Percentiles rank a stretch among this genome's conserved stretches.
Evolutionary conservation across 1,140 invertebrate genomes (phyloP).

Genomic region (Sitophilus oryzae): DNA sequence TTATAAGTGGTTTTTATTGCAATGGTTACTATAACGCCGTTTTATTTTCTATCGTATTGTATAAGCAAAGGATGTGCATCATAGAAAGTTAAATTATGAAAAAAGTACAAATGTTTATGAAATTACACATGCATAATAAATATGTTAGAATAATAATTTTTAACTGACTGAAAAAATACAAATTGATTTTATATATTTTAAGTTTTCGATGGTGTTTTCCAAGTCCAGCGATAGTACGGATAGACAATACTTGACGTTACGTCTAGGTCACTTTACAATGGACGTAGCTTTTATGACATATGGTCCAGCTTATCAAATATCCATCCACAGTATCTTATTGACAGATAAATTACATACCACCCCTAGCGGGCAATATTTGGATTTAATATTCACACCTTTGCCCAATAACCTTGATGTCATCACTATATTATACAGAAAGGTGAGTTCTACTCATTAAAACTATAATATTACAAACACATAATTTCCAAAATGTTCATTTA

Average conservation of each 20-base stretch:
- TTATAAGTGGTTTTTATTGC: too few species aligned
- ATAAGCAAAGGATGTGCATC: too few species aligned
- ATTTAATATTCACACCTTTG: conserved; percentile 58
- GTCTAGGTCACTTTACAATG: conserved; percentile 61
- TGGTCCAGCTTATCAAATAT: conserved; percentile 71
- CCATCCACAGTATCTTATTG: conserved; percentile 63
- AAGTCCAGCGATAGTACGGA: conserved; percentile 60
- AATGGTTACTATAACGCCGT: too few species aligned
- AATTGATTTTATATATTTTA: too few species aligned
- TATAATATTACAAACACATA: too few species aligned
- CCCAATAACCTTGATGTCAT: conserved; percentile 56
- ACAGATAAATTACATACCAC: conserved; percentile 75
- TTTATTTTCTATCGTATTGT: too few species aligned
- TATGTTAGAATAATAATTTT: too few species aligned
- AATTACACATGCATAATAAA: too few species aligned
- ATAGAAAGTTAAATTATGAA: too few species aligned
- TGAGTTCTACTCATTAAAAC: too few species aligned
- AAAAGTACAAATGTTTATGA: too few species aligned
- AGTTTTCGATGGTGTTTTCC: conserved; percentile 45
- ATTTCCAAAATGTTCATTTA: neutral
- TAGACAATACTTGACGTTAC: conserved; percentile 69
- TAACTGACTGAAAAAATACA: too few species aligned
- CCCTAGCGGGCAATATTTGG: conserved; percentile 68
- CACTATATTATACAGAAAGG: conserved; percentile 71
- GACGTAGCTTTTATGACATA: conserved; percentile 74